phyloP scores from a whole-genome alignment of 2,797 vertebrate genomes.

The Peromyscus nudipes region DNA sequence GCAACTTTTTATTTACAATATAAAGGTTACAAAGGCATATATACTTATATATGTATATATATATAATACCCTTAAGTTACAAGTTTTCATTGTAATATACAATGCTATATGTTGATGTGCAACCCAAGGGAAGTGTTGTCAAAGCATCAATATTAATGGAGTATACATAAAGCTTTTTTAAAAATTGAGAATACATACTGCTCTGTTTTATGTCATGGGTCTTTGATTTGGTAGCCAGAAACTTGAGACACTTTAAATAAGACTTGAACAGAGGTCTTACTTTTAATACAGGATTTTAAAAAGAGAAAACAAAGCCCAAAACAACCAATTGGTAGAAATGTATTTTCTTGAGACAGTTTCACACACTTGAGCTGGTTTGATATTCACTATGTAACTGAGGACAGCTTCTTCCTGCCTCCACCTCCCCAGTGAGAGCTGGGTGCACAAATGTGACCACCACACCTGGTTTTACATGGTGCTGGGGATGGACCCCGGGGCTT shows the following conservation, averaged over 20 bases:
- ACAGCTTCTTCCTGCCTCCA: neutral
- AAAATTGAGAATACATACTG: slow-evolving; percentile 67
- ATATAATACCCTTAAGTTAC: slow-evolving; percentile 81
- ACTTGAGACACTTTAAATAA: slow-evolving; percentile 72
- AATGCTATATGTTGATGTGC: slow-evolving; percentile 73
- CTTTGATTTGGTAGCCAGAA: slow-evolving; percentile 71
- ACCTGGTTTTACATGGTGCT: neutral
- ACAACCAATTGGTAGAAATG: neutral
- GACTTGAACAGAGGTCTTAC: slow-evolving; percentile 72
- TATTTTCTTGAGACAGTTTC: neutral
- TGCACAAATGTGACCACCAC: neutral
- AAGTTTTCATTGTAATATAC: slow-evolving; percentile 84
- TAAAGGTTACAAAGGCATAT: slow-evolving; percentile 83
- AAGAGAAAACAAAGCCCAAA: slow-evolving; percentile 79
- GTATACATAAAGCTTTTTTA: slow-evolving; percentile 67
- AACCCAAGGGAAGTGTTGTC: slow-evolving; percentile 77
- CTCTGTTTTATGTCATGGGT: slow-evolving; percentile 51
- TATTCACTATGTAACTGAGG: neutral
- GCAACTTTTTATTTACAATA: slow-evolving; percentile 84
- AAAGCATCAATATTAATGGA: slow-evolving; percentile 72
- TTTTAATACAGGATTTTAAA: slow-evolving; percentile 85
- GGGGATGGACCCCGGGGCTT: neutral
- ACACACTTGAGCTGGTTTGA: neutral
- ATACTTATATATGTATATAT: slow-evolving; percentile 77
- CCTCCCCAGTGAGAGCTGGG: neutral